Evolutionary conservation across 1,140 invertebrate species (phyloP).

Genomic region (Zophobas atratus): DNA sequence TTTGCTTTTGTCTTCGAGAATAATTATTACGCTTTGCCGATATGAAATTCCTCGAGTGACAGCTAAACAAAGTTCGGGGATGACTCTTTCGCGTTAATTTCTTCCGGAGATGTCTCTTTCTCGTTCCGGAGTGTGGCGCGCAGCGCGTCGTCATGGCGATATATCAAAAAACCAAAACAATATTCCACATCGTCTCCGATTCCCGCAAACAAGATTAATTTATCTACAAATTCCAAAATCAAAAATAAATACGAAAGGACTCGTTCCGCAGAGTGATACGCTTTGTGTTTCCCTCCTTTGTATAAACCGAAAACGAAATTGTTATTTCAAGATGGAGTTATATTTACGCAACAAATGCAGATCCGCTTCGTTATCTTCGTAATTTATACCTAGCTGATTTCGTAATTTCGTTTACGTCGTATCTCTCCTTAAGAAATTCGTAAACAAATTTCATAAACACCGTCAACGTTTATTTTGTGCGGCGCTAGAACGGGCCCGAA

Average conservation of each 20-base stretch:
- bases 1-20: neutral
- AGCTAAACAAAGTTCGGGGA: no score
- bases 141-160: no score
- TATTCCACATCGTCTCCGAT: no score
- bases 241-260: neutral
- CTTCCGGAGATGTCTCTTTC: no score
- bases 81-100: no score
- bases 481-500: neutral
- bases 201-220: no score
- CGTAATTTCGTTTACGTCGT: neutral
- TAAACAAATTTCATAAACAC: slow-evolving; percentile 1
- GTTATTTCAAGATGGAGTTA: slow-evolving; percentile 30
- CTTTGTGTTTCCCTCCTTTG: slow-evolving; percentile 5
- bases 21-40: neutral
- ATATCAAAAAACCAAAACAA: no score
- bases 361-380: slow-evolving; percentile 22
- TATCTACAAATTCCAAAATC: no score
- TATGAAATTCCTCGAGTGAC: slow-evolving; percentile 10
- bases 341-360: slow-evolving; percentile 35
- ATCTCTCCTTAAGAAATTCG: neutral
- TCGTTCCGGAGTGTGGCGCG: no score
- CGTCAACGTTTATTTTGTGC: neutral
- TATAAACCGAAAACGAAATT: slow-evolving; percentile 33
- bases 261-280: neutral
- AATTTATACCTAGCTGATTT: slow-evolving; percentile 18